A percentile compares a stretch with the other conserved stretches of the same genome.
These are phyloP conservation scores for Hydrozoanthus tunicans DNA, from an alignment of 64 coral and sea anemone genomes.

Conservation along the genomic window DNA sequence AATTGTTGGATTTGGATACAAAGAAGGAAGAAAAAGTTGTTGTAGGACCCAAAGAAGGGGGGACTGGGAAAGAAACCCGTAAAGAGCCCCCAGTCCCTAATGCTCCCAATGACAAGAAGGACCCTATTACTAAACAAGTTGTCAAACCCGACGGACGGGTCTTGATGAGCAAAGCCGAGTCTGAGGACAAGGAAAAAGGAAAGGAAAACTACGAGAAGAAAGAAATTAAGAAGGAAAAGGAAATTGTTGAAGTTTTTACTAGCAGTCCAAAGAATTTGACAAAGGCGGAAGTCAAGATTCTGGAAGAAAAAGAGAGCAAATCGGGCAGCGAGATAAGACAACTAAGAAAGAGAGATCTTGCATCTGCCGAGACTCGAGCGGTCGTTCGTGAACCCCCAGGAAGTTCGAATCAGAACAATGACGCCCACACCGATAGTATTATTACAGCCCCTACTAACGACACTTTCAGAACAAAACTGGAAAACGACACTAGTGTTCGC, in stretches of 20 bases:
- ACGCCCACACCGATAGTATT: not conserved
- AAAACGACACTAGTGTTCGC: constrained; percentile 12
- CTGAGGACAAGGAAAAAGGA: constrained; percentile 53
- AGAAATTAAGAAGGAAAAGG: constrained; percentile 14
- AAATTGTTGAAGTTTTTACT: not conserved
- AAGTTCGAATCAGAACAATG: not conserved
- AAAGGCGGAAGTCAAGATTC: not conserved
- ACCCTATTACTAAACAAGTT: not conserved
- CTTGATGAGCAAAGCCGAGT: constrained; percentile 33
- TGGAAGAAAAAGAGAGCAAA: constrained; percentile 19
- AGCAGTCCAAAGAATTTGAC: constrained; percentile 24
- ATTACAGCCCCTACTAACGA: not conserved
- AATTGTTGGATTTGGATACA: not conserved
- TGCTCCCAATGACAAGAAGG: constrained; percentile 55
- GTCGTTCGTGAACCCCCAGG: not conserved
- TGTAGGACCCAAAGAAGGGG: not conserved
- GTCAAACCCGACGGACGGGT: constrained; percentile 51
- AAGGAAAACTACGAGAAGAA: constrained; percentile 14
- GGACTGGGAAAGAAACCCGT: constrained; percentile 1
- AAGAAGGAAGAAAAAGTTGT: constrained; percentile 6
- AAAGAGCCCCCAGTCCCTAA: constrained; percentile 83
- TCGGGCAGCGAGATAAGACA: not conserved
- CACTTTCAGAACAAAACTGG: not conserved
- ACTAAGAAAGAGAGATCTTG: constrained; percentile 33
- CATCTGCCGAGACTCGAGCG: not conserved